Evolutionary conservation across 2,797 vertebrate genomes (phyloP).

Genomic region (Acipenser oxyrinchus): DNA sequence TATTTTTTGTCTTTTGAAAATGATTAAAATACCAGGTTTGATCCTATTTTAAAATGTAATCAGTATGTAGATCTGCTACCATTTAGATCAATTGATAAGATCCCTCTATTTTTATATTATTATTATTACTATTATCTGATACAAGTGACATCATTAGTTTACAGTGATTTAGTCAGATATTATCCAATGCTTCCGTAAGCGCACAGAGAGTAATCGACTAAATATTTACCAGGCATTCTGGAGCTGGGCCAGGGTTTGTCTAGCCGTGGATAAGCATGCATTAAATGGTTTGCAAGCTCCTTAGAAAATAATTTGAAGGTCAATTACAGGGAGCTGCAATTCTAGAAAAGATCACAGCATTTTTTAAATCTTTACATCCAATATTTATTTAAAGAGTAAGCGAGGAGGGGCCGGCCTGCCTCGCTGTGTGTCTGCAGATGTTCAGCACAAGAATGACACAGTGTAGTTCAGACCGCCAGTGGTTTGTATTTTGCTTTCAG

Average conservation of each 20-base stretch:
- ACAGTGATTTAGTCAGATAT: slow-evolving; percentile 65
- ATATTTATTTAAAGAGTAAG: slow-evolving; percentile 64
- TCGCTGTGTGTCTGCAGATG: neutral
- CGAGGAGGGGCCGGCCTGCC: neutral
- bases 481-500: too few relatives aligned
- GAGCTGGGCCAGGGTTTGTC: slow-evolving; percentile 49
- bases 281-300: slow-evolving; percentile 69
- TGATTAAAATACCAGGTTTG: too few relatives aligned
- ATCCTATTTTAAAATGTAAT: too few relatives aligned
- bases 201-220: slow-evolving; percentile 56
- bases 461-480: neutral
- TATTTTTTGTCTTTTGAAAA: too few relatives aligned
- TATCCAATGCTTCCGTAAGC: slow-evolving; percentile 61
- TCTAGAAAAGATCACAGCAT: slow-evolving; percentile 60
- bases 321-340: slow-evolving; percentile 74
- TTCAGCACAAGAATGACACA: neutral
- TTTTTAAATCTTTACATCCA: slow-evolving; percentile 67
- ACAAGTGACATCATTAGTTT: too few relatives aligned
- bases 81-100: too few relatives aligned
- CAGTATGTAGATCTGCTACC: too few relatives aligned
- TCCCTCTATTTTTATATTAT: too few relatives aligned
- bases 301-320: slow-evolving; percentile 78
- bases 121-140: too few relatives aligned
- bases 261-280: slow-evolving; percentile 62
- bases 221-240: slow-evolving; percentile 68